These are phyloP conservation scores for Phyllotis vaccarum DNA, from an alignment of 2,797 vertebrate species.

Conservation along the genomic window DNA sequence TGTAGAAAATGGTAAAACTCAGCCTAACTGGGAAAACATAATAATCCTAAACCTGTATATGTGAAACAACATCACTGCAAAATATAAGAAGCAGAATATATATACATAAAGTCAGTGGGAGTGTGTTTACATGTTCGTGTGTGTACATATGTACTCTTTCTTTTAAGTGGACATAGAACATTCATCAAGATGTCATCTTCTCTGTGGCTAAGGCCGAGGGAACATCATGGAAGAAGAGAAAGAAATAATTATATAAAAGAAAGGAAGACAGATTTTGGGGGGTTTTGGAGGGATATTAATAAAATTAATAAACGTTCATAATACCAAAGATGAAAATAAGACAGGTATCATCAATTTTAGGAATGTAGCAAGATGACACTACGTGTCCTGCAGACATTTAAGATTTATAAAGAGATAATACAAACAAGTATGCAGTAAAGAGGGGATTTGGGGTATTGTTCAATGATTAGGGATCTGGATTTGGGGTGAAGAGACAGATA, in stretches of 20 bases:
- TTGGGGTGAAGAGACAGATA: rapidly evolving
- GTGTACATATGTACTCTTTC: background rate
- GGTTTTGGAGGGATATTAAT: background rate
- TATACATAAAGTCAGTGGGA: too few relatives aligned
- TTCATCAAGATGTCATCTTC: background rate
- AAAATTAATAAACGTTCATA: background rate
- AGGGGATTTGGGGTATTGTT: background rate
- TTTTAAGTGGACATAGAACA: background rate
- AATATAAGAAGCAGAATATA: background rate
- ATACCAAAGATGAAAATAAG: background rate
- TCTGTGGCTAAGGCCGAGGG: background rate
- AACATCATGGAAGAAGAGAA: background rate
- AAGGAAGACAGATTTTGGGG: background rate
- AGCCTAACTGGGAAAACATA: background rate
- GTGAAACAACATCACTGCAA: background rate
- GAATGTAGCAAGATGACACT: background rate
- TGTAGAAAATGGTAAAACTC: background rate
- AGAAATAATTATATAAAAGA: background rate
- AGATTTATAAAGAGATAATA: background rate
- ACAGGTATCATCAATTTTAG: background rate
- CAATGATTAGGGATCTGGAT: background rate
- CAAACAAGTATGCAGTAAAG: background rate
- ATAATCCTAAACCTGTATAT: background rate
- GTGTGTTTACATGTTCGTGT: too few relatives aligned
- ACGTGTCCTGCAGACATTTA: background rate